Base-by-base conservation (phyloP, 2,797 vertebrate genomes). In the Scolopax bukidnonensis region DNA sequence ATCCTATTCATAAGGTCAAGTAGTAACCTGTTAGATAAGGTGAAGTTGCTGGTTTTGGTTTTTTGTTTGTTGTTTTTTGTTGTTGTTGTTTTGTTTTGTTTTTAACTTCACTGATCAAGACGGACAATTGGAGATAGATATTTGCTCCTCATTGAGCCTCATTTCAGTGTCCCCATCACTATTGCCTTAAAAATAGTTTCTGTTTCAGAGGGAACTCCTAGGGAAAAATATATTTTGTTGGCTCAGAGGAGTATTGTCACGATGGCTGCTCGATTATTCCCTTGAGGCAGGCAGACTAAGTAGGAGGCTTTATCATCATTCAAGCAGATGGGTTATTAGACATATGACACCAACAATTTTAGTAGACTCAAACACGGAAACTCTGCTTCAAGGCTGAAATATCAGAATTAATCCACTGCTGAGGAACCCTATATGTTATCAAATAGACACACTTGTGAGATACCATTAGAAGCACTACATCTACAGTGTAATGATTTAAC, bases 241-340 rank as follows among this genome's bases (percentile, higher is more conserved):
- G 83, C 84, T 96, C 45, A 84, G 77, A 92, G 43, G 8, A 90
- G 30, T 43, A 90, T 23, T 74, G 91, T 89, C 90, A 93, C 2
- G 0, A 79, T 85, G 90, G 83, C 75, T 90, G 88, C 87, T 86
- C 9, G 0, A 82, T 96, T 96, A 95, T 64, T 96, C 88, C 86
- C 90, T 87, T 64, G 90, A 91, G 90, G 68, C 4, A 96, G 86
- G 90, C 70, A 94, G 76, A 94, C 67, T 73, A 96, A 94, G 91
- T 91, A 95, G 90, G 77, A 95, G 85, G 70, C 64, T 95, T 91
- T 82, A 93, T 67, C 89, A 77, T 90, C 77, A 85, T 76, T 89
- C 80, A 84, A 65, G 75, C 56, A 95, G 84, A 95, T 89, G 48
- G 51, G 64, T 87, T 95, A 96, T 94, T 84, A 96, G 75, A 84